phyloP scores from a whole-genome alignment of 1,140 invertebrate genomes.

The Anagrus nilaparvatae region DNA sequence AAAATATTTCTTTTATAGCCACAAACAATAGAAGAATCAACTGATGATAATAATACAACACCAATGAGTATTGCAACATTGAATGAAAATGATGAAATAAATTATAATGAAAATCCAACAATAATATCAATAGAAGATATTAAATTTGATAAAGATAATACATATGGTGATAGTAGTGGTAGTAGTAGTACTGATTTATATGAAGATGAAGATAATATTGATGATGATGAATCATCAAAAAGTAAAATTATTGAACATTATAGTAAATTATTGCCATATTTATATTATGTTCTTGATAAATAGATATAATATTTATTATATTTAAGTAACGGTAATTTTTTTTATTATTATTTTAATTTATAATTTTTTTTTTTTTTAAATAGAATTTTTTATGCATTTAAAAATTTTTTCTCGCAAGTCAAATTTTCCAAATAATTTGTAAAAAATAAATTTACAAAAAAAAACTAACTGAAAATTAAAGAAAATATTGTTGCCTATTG shows the following conservation, averaged over 20 bases:
- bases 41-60: too few relatives aligned
- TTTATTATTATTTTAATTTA: too few relatives aligned
- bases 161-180: neutral
- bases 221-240: constrained; percentile 18
- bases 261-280: constrained; percentile 29
- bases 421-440: too few relatives aligned
- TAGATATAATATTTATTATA: constrained; percentile 15
- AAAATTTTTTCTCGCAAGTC: too few relatives aligned
- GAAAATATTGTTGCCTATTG: too few relatives aligned
- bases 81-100: neutral
- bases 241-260: constrained; percentile 30
- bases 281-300: constrained; percentile 26
- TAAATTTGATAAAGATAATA: constrained; percentile 2
- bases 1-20: neutral
- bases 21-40: too few relatives aligned
- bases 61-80: too few relatives aligned
- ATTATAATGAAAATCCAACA: neutral
- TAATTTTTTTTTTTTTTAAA: too few relatives aligned
- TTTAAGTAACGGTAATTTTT: too few relatives aligned
- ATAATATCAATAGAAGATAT: constrained; percentile 1
- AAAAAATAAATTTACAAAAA: too few relatives aligned
- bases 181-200: neutral
- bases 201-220: constrained; percentile 5
- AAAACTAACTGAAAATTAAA: too few relatives aligned
- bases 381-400: neutral